Percentiles rank a stretch among this genome's conserved stretches.
Conservation (phyloP, 2,888 invertebrate genomes). For the Heliconius charithonia region DNA sequence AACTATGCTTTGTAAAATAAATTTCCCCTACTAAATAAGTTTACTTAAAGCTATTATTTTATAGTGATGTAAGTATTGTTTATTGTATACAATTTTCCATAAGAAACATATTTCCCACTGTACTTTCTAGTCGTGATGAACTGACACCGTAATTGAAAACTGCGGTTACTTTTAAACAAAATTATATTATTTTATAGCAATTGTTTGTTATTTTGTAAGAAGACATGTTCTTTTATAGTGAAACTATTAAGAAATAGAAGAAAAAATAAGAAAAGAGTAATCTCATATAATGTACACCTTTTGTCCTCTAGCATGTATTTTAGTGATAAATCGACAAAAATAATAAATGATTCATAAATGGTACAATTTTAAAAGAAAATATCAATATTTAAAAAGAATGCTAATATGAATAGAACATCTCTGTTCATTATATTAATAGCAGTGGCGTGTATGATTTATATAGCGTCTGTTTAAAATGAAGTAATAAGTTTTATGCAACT, state of each 20-base stretch:
- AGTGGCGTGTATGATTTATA: constrained; percentile 10
- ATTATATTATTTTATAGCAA: constrained; percentile 18
- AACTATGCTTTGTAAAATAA: not conserved
- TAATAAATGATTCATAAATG: no score
- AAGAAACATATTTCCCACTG: constrained; percentile 32
- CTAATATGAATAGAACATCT: not conserved
- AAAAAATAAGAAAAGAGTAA: no score
- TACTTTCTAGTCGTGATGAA: constrained; percentile 45
- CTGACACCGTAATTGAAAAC: constrained; percentile 41
- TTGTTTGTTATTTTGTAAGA: not conserved
- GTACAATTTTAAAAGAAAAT: no score
- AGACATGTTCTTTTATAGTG: not conserved
- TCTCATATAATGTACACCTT: no score
- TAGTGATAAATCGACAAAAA: no score
- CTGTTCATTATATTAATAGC: not conserved
- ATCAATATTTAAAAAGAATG: not conserved
- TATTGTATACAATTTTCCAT: constrained; percentile 36
- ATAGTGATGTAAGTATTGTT: constrained; percentile 27
- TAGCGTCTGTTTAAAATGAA: constrained; percentile 19
- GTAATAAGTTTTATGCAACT: constrained; percentile 29
- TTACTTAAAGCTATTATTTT: constrained; percentile 7
- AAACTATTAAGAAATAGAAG: no score
- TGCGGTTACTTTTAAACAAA: constrained; percentile 36
- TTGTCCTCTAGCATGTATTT: no score
- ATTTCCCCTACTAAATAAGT: not conserved